phyloP scores from a whole-genome alignment of 2,113 vertebrate genomes.

The Arvicanthis niloticus region DNA sequence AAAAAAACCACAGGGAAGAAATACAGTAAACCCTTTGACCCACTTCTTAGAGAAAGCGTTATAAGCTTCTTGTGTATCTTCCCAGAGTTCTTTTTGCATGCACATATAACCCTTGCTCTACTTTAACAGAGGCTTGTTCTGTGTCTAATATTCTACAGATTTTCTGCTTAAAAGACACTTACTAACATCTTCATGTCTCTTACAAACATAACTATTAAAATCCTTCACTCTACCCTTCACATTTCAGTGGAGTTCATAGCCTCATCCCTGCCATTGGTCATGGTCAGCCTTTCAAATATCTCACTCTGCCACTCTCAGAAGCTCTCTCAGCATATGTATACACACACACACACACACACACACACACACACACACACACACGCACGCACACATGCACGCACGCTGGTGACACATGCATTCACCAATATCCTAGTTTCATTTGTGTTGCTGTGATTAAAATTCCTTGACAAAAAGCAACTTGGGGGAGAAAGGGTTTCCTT shows the following conservation, averaged over 20 bases:
- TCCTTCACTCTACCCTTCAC: neutral
- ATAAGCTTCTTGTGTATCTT: neutral
- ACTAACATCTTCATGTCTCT: neutral
- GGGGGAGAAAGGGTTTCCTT: neutral
- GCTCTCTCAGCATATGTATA: accelerated
- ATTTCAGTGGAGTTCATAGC: neutral
- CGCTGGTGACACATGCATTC: neutral
- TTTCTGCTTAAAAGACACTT: neutral
- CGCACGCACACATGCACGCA: neutral
- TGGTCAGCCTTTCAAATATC: neutral
- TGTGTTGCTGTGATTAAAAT: neutral
- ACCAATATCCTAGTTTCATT: too few relatives aligned
- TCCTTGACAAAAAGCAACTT: neutral
- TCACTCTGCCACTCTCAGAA: neutral
- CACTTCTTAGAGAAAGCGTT: too few relatives aligned
- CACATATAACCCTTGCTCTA: neutral
- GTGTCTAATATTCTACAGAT: neutral
- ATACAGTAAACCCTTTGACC: neutral
- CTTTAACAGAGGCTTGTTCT: neutral
- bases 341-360: neutral
- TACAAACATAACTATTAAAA: neutral
- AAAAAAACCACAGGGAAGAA: neutral
- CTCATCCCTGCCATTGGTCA: neutral
- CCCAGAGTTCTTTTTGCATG: neutral
- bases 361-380: neutral